Percentiles rank a stretch among this genome's conserved stretches.
These are phyloP conservation scores for Eupeodes luniger DNA, from an alignment of 2,888 invertebrate species.

Conservation along the genomic window DNA sequence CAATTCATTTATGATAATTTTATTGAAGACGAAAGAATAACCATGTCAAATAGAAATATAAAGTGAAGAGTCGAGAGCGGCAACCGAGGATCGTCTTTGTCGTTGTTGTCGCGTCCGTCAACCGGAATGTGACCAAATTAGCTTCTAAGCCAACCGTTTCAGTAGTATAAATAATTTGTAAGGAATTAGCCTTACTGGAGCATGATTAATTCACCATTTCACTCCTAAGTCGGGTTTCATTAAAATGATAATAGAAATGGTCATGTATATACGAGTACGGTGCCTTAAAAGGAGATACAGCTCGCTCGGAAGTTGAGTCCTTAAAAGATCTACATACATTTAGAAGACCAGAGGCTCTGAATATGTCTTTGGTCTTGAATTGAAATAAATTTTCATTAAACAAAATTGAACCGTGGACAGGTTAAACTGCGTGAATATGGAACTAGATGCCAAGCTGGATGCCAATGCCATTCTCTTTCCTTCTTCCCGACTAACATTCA, in stretches of 20 bases:
- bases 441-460: conserved; percentile 56
- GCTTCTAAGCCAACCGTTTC: conserved; percentile 7
- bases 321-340: neutral
- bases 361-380: conserved; percentile 42
- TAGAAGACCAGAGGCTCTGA: neutral
- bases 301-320: conserved; percentile 30
- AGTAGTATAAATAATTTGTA: conserved; percentile 65
- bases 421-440: conserved; percentile 65
- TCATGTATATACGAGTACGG: conserved; percentile 70
- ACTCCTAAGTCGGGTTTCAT: conserved; percentile 54
- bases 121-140: conserved; percentile 62
- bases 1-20: conserved; percentile 3
- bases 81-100: too few relatives aligned
- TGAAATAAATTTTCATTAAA: conserved; percentile 76
- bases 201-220: conserved; percentile 63
- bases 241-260: conserved; percentile 73
- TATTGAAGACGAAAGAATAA: neutral
- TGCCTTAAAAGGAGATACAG: conserved; percentile 66
- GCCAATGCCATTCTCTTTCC: conserved; percentile 73
- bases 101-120: neutral
- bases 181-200: conserved; percentile 64
- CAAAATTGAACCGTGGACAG: conserved; percentile 76
- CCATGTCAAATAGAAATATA: neutral
- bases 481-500: conserved; percentile 17
- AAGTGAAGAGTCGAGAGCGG: neutral